These are phyloP conservation scores for Leptoteleia sp. DNA, from an alignment of 1,140 invertebrate genomes.

Conservation along the genomic window DNA sequence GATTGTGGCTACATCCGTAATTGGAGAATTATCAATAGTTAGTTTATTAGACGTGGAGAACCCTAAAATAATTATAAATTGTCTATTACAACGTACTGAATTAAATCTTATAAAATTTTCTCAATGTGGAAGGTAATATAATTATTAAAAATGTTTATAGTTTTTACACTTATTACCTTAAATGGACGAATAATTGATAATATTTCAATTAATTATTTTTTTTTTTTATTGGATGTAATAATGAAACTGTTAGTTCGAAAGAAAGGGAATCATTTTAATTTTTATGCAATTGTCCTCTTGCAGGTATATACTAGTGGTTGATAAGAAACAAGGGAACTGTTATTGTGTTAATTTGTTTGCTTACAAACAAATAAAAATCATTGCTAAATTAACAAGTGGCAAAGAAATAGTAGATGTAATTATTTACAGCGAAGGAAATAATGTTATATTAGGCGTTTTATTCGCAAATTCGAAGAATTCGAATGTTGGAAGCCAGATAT, in stretches of 20 bases:
- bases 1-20: constrained; percentile 59
- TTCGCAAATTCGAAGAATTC: constrained; percentile 6
- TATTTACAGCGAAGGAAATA: constrained; percentile 49
- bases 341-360: constrained; percentile 67
- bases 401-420: constrained; percentile 67
- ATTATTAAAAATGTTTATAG: constrained; percentile 10
- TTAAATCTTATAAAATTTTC: constrained; percentile 76
- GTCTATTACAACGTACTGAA: constrained; percentile 59
- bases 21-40: constrained; percentile 71
- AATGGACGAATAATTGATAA: too few species aligned
- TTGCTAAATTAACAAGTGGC: constrained; percentile 39
- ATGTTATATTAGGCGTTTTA: constrained; percentile 65
- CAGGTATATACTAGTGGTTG: constrained; percentile 65
- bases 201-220: too few species aligned
- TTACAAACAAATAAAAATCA: constrained; percentile 47
- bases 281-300: too few species aligned
- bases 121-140: constrained; percentile 68
- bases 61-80: constrained; percentile 62
- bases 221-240: too few species aligned
- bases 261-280: too few species aligned
- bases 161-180: too few species aligned
- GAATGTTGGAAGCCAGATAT: constrained; percentile 51
- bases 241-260: too few species aligned
- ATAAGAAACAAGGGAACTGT: constrained; percentile 68
- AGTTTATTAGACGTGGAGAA: constrained; percentile 55